phyloP scores from a whole-genome alignment of 2,113 vertebrate species.

The Solea senegalensis region DNA sequence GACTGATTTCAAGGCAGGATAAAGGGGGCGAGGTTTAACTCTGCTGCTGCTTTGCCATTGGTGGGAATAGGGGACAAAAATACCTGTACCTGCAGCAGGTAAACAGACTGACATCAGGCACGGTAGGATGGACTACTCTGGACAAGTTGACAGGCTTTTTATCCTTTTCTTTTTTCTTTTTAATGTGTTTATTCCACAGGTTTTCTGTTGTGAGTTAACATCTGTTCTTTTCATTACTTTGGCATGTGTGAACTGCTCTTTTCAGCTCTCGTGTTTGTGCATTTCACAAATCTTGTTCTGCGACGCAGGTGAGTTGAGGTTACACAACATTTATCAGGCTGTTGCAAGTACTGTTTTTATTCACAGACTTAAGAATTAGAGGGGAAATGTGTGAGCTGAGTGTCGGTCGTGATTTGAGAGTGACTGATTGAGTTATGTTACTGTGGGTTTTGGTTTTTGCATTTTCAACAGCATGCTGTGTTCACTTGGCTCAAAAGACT shows the following conservation, averaged over 20 bases:
- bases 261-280: conserved; percentile 1
- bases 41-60: conserved; percentile 69
- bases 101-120: conserved; percentile 69
- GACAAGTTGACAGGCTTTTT: conserved; percentile 18
- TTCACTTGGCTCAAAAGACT: conserved; percentile 47
- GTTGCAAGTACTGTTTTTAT: conserved; percentile 16
- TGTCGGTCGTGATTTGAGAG: not conserved
- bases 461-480: conserved; percentile 29
- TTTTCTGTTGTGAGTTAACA: conserved; percentile 30
- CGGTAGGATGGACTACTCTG: conserved; percentile 23
- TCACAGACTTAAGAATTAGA: not conserved
- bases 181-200: conserved; percentile 26
- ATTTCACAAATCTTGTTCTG: conserved; percentile 1
- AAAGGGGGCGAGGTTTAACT: conserved; percentile 48
- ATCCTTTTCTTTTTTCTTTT: not conserved
- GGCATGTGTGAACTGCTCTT: not conserved
- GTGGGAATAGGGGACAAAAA: conserved; percentile 76
- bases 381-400: not conserved
- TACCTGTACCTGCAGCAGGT: conserved; percentile 78
- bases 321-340: not conserved
- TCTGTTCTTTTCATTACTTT: conserved; percentile 2
- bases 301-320: conserved; percentile 24
- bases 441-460: conserved; percentile 33
- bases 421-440: not conserved
- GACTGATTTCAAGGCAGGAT: conserved; percentile 38